Base-by-base conservation (phyloP, 64 coral and sea anemone species). In the Pachyseris speciosa region DNA sequence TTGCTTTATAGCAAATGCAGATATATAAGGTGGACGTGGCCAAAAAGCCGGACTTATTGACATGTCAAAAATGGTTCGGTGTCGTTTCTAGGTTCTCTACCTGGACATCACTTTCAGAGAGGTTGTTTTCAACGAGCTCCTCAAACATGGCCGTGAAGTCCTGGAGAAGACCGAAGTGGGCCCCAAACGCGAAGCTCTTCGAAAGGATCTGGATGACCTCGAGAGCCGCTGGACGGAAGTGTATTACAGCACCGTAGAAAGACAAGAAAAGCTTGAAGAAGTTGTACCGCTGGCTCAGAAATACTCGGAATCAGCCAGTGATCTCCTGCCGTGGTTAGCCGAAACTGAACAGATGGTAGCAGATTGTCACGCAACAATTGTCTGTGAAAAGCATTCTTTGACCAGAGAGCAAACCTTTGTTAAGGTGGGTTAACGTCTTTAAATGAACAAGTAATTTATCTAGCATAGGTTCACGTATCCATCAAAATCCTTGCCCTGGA, bases 321-420 rank as follows among this genome's bases (percentile, higher is more conserved):
- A 88, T 39, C 74, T 98, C 29, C 27, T 89, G 28, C 88, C 96
- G 1, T 84, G 86, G 59, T 37, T 96, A 63, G 64, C 40, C 16
- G 95, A 97, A 30, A 97, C 76, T n/a, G 95, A 97, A 22, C 89
- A 97, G 28, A 97, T 97, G 78, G 86, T 97, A 11, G 87, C 67
- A 3, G 95, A 97, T 37, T 97, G 81, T n/a, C 78, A 86, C 36
- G 92, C 76, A 50, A 81, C 37, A 13, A 87, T 97, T 45, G 50
- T 92, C 1, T 97, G 95, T 75, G 86, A 97, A 52, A 75, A 89
- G 34, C 95, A 97, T 45, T 86, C 91, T 0, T 86, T 97, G 52
- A 87, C 67, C 16, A 80, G 91, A n/a, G 95, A 97, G 17, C 68
- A 91, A 48, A 92, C 80, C 13, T 84, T 97, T 9, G 52, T 94